phyloP scores from a whole-genome alignment of 2,113 vertebrate species.

The Amphilophus citrinellus region DNA sequence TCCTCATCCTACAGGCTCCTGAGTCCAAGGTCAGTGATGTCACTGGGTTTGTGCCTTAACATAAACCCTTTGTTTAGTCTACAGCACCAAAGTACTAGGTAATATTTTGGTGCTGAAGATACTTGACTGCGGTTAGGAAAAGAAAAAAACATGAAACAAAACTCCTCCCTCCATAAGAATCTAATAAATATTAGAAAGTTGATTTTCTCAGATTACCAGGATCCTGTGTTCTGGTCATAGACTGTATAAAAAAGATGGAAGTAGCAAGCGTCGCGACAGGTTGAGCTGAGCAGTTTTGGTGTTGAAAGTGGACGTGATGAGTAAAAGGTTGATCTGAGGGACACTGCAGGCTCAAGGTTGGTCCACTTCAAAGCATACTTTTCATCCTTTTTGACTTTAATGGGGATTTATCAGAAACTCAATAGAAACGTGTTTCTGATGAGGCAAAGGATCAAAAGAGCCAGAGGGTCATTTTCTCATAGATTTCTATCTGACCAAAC shows the following conservation, averaged over 20 bases:
- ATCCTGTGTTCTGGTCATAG: background rate
- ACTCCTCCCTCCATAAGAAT: background rate
- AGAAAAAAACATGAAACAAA: background rate
- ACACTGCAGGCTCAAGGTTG: background rate
- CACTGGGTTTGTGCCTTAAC: too few species aligned
- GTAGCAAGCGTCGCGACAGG: background rate
- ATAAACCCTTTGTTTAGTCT: background rate
- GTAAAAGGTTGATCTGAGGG: background rate
- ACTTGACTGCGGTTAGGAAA: background rate
- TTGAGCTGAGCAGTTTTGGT: background rate
- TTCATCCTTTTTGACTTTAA: background rate
- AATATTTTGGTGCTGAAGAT: background rate
- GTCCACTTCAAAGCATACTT: background rate
- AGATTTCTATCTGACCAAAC: background rate
- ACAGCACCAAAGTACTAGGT: background rate
- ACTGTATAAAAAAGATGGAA: background rate
- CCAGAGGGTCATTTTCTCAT: background rate
- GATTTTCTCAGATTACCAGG: background rate
- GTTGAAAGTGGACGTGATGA: background rate
- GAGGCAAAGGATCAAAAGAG: background rate
- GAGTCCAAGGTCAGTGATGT: too few species aligned
- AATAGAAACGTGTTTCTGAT: background rate
- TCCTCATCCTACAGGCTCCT: too few species aligned
- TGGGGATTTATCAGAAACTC: background rate
- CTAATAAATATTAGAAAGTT: background rate